Evolutionary conservation across 2,797 vertebrate species (phyloP).

Genomic region (Cynopterus sphinx): DNA sequence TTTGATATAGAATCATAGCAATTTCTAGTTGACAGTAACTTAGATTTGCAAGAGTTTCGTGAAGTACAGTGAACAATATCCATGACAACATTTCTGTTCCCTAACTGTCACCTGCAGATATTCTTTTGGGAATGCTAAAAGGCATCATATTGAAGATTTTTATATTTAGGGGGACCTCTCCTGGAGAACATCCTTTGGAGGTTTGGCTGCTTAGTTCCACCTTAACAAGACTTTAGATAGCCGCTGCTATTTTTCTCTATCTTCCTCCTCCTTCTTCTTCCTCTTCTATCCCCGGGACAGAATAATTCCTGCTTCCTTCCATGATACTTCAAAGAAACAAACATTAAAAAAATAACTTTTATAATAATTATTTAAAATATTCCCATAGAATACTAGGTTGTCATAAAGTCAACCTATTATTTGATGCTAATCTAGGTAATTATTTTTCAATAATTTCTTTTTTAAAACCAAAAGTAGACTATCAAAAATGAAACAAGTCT

Average conservation of each 20-base stretch:
- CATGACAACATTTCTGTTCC: background rate
- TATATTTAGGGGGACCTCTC: no score
- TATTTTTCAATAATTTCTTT: background rate
- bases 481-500: background rate
- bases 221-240: background rate
- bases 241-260: background rate
- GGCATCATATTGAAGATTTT: background rate
- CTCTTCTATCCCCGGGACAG: background rate
- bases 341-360: background rate
- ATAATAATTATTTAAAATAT: background rate
- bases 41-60: background rate
- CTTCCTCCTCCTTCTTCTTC: background rate
- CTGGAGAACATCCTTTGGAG: background rate
- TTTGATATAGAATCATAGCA: background rate
- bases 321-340: background rate
- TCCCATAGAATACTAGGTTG: background rate
- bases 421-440: background rate
- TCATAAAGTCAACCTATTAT: background rate
- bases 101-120: background rate
- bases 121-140: background rate
- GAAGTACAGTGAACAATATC: background rate
- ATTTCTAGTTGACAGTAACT: background rate
- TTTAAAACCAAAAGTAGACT: background rate
- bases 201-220: background rate
- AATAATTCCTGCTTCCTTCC: background rate